Evolutionary conservation across 1,140 invertebrate species (phyloP), one percentile per base, ranked within the genome.

Genomic region (Pteromalus puparum): DNA sequence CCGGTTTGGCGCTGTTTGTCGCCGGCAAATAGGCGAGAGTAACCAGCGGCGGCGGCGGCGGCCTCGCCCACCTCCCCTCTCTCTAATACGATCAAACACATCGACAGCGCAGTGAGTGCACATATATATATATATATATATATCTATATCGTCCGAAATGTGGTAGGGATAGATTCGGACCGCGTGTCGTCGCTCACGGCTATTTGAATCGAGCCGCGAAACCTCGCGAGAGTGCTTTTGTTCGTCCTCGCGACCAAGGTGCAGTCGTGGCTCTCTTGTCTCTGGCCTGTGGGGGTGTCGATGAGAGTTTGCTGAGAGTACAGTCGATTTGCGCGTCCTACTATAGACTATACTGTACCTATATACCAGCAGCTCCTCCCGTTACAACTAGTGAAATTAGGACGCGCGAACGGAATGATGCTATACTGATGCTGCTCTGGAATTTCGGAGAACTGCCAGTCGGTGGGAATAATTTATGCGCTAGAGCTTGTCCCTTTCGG

Each of bases 1-100:
- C 89, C 89, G 90, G 90, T 90, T 88, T 89, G 86, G 88, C 75
- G n/a, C 85, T 86, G 91, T 92, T 92, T 92, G 87, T 89, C 84
- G 26, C 46, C 70, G 81, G 88, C 87, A 91, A 92, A 91, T 88
- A 91, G 34, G 9, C 7, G 24, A 18, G 48, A 53, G 68, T 30
- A 30, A 72, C 68, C 53, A 61, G 53, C 53, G 4, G 15, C 53
- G 5, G 1, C 53, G n/a, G 53, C 53, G 4, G 15, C 53, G 5
- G 1, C 6, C 24, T 6, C 7, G 6, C 81, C 34, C n/a, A 5
- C 15, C 75, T 76, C 84, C 81, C 48, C 53, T 46, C 82, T 46
- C 82, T 86, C 78, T 90, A 90, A 90, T 91, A 89, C 87, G 87
- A 79, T 87, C 89, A 89, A 90, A 90, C 86, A 89, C 83, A 86